Percentiles rank a stretch among this genome's conserved stretches.
These are phyloP conservation scores for Carollia perspicillata DNA, from an alignment of 2,113 vertebrate species.

Conservation along the genomic window DNA sequence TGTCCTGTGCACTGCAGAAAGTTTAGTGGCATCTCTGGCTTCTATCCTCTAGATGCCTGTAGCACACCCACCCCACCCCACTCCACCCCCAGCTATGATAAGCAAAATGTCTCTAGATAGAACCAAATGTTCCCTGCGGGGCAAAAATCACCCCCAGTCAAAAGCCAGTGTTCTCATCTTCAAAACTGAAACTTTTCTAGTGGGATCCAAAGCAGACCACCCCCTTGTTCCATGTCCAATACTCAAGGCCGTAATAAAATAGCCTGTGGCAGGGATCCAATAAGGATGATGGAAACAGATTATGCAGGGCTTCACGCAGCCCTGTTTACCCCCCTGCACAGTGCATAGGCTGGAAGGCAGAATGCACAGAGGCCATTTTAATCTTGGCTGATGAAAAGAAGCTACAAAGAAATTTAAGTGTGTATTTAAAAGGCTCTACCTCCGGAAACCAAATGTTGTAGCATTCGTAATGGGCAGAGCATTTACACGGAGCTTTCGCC, in stretches of 20 bases:
- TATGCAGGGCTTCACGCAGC: neutral
- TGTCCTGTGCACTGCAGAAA: neutral
- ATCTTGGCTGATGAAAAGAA: neutral
- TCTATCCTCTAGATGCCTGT: neutral
- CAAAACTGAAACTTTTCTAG: neutral
- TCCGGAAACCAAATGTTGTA: slow-evolving; percentile 29
- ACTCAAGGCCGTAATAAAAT: neutral
- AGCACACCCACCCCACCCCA: neutral
- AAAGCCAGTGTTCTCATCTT: neutral
- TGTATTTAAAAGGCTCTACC: neutral
- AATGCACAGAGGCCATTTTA: neutral
- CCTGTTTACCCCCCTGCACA: fast-evolving
- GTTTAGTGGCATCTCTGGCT: neutral
- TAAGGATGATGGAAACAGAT: neutral
- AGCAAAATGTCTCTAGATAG: neutral
- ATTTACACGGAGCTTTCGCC: slow-evolving; percentile 26
- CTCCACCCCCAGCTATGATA: neutral
- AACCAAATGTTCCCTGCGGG: neutral
- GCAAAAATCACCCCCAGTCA: neutral
- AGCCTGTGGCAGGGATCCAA: neutral
- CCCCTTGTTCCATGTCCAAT: neutral
- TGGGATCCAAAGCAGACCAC: neutral
- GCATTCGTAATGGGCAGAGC: slow-evolving; percentile 18
- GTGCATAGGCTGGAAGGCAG: neutral
- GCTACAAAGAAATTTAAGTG: neutral